Conservation (phyloP, 2,888 invertebrate species). For the Enoplolaimus lenunculus region DNA sequence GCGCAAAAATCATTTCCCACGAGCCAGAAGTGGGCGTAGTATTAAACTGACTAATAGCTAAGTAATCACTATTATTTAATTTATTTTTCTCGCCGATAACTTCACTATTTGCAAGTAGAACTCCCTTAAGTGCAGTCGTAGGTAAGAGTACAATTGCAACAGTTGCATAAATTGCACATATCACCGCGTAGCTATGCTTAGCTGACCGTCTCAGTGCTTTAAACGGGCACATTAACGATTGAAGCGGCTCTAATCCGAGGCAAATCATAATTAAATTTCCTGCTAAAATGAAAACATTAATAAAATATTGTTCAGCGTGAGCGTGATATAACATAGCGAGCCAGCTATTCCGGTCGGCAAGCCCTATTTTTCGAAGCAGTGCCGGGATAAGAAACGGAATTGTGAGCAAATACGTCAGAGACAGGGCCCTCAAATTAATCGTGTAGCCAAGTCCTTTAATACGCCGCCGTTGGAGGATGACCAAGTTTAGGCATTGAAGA, state of each 20-base stretch:
- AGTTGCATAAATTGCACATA: neutral
- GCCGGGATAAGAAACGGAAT: conserved; percentile 15
- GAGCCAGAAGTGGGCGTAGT: neutral
- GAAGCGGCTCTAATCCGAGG: conserved; percentile 16
- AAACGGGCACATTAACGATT: conserved; percentile 17
- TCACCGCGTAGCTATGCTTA: neutral
- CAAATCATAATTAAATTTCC: conserved; percentile 19
- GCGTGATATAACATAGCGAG: conserved; percentile 18
- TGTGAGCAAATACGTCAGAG: conserved; percentile 18
- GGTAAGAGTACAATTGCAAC: conserved; percentile 10
- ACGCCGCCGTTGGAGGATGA: conserved; percentile 16
- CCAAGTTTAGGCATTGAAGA: conserved; percentile 13
- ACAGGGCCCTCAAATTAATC: conserved; percentile 16
- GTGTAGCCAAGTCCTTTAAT: conserved; percentile 19
- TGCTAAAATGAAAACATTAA: conserved; percentile 16
- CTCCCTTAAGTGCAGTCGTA: conserved; percentile 7
- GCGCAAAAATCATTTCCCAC: too few species aligned
- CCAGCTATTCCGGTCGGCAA: neutral
- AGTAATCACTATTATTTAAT: neutral
- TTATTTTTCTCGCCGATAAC: neutral
- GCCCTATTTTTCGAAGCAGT: conserved; percentile 6
- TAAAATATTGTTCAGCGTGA: conserved; percentile 20
- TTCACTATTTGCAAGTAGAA: neutral
- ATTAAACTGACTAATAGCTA: neutral
- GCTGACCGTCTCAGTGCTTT: neutral